Evolutionary conservation across 2,113 vertebrate species (phyloP).

Genomic region (Rhinopomastus cyanomelas): DNA sequence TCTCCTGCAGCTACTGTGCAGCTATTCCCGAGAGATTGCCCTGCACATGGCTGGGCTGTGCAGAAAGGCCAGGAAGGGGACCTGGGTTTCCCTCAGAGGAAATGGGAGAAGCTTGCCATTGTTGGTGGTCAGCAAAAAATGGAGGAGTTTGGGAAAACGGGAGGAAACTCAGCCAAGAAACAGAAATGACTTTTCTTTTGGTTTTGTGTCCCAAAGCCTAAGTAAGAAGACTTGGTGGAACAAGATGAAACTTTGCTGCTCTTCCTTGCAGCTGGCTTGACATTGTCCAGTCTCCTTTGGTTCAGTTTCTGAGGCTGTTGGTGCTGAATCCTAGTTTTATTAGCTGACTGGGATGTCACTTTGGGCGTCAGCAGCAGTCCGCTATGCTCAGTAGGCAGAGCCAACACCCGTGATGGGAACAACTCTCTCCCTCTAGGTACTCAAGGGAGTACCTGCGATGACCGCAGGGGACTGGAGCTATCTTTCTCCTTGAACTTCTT

Average conservation of each 20-base stretch:
- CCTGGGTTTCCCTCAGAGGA: neutral
- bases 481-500: neutral
- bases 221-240: neutral
- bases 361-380: neutral
- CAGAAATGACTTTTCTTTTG: neutral
- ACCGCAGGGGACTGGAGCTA: neutral
- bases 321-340: neutral
- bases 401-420: neutral
- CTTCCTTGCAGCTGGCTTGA: neutral
- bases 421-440: fast-evolving
- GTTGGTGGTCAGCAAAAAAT: neutral
- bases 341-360: neutral
- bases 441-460: fast-evolving
- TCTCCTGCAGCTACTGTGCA: neutral
- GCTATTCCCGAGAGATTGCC: neutral
- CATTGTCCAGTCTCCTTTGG: neutral
- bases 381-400: fast-evolving
- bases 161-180: neutral
- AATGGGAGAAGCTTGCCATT: neutral
- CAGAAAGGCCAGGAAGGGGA: neutral
- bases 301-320: neutral
- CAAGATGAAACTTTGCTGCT: neutral
- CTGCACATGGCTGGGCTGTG: neutral
- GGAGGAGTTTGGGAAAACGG: neutral
- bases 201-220: neutral